A percentile compares a stretch with the other conserved stretches of the same genome.
Conservation (phyloP, 2,113 vertebrate species). For the Romanogobio albipinnatus region DNA sequence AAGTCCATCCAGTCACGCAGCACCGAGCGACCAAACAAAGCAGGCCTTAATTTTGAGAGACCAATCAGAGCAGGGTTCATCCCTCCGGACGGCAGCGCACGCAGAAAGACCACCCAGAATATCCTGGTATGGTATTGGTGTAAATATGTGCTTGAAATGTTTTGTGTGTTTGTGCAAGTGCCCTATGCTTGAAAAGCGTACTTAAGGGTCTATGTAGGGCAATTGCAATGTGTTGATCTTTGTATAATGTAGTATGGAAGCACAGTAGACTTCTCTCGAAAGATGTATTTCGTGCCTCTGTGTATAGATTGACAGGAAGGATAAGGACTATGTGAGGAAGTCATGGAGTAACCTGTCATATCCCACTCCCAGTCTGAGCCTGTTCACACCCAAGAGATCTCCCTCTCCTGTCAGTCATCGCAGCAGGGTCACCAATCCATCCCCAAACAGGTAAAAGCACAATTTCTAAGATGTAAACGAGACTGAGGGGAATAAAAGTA, state of each 20-base stretch:
- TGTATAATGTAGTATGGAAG: not conserved
- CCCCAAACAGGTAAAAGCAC: conserved; percentile 82
- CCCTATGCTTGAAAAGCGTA: not conserved
- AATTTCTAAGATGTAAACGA: not conserved
- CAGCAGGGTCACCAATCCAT: conserved; percentile 78
- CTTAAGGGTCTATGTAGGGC: not conserved
- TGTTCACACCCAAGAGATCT: conserved; percentile 73
- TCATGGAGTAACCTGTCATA: conserved; percentile 80
- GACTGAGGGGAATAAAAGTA: not conserved
- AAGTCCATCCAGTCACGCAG: conserved; percentile 84
- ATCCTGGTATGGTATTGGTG: conserved; percentile 61
- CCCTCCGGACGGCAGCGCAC: conserved; percentile 69
- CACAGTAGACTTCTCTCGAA: not conserved
- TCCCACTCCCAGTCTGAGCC: conserved; percentile 69
- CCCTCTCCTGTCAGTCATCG: conserved; percentile 80
- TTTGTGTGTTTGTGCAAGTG: conserved; percentile 22
- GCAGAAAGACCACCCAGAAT: conserved; percentile 77
- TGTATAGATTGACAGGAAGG: conserved; percentile 75
- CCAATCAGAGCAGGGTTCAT: conserved; percentile 78
- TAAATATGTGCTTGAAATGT: not conserved
- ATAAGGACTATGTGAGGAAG: conserved; percentile 78
- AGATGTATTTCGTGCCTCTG: not conserved
- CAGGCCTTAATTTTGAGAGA: conserved; percentile 84
- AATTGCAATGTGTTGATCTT: not conserved
- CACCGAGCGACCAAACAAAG: conserved; percentile 75